phyloP scores from a whole-genome alignment of 2,888 invertebrate species.

The Smittia sp. region DNA sequence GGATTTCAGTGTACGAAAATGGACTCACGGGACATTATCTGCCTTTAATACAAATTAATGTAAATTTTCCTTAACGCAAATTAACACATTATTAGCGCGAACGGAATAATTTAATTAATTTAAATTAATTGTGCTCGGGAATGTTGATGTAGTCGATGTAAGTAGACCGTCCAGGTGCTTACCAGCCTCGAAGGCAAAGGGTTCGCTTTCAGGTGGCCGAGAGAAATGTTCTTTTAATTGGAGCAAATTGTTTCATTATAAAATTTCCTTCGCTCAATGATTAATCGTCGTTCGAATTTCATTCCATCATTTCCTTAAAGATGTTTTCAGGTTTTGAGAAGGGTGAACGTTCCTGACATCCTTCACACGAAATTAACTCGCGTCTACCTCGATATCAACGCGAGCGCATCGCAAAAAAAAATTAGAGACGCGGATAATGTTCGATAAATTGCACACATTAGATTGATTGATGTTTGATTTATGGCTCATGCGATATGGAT shows the following conservation, averaged over 20 bases:
- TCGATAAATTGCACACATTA: slow-evolving; percentile 34
- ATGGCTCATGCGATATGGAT: slow-evolving; percentile 27
- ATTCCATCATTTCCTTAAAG: slow-evolving; percentile 26
- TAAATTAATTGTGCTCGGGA: not conserved
- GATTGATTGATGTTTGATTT: slow-evolving; percentile 41
- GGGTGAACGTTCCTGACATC: not conserved
- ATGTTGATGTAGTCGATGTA: not conserved
- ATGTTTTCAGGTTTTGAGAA: not conserved
- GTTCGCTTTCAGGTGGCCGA: not conserved
- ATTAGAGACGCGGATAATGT: slow-evolving; percentile 11
- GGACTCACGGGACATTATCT: not conserved
- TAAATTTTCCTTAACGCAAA: slow-evolving; percentile 33
- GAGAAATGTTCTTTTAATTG: slow-evolving; percentile 37
- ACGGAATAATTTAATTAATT: slow-evolving; percentile 28
- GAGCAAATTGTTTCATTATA: slow-evolving; percentile 34
- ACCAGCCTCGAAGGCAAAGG: not conserved
- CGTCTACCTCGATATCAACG: not conserved
- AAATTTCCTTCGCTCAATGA: not conserved
- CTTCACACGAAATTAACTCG: not conserved
- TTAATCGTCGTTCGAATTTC: not conserved
- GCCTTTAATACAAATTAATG: slow-evolving; percentile 31
- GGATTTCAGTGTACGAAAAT: not conserved
- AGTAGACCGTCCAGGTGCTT: not conserved
- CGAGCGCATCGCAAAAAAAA: slow-evolving; percentile 5
- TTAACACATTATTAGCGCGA: slow-evolving; percentile 37